Evolutionary conservation across 2,113 vertebrate species (phyloP).

Genomic region (Phoenicopterus ruber): DNA sequence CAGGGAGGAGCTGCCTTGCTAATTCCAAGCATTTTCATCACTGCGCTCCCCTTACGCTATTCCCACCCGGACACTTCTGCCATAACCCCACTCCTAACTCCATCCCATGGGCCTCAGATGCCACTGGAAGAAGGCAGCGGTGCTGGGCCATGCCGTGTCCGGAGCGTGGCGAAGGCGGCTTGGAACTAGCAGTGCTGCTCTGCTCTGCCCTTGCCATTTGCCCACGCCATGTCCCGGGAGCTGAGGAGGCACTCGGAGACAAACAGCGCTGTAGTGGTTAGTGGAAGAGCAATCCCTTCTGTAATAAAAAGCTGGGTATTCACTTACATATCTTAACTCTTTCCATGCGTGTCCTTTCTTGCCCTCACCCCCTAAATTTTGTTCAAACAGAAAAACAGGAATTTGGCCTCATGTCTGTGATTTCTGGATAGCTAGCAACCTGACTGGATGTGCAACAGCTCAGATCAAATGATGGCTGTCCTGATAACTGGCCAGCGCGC

Average conservation of each 20-base stretch:
- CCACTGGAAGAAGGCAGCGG: neutral
- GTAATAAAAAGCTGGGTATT: neutral
- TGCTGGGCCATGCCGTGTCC: neutral
- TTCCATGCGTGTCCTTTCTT: neutral
- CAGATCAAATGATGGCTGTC: neutral
- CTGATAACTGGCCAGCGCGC: neutral
- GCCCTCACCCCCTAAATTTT: neutral
- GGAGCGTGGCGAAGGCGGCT: fast-evolving
- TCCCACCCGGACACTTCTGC: neutral
- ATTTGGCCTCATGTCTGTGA: neutral
- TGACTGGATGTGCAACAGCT: neutral
- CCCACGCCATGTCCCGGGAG: fast-evolving
- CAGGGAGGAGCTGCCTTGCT: neutral
- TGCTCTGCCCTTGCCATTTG: neutral
- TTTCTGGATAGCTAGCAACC: neutral
- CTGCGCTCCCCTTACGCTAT: fast-evolving
- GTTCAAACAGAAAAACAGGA: neutral
- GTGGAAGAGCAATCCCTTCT: neutral
- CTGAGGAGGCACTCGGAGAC: neutral
- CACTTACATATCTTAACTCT: neutral
- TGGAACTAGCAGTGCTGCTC: neutral
- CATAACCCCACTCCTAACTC: neutral
- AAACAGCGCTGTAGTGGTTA: neutral
- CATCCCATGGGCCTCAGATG: neutral
- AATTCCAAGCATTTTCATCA: neutral